Evolutionary conservation across 2,113 vertebrate genomes (phyloP).

Genomic region (Muscicapa adusta): DNA sequence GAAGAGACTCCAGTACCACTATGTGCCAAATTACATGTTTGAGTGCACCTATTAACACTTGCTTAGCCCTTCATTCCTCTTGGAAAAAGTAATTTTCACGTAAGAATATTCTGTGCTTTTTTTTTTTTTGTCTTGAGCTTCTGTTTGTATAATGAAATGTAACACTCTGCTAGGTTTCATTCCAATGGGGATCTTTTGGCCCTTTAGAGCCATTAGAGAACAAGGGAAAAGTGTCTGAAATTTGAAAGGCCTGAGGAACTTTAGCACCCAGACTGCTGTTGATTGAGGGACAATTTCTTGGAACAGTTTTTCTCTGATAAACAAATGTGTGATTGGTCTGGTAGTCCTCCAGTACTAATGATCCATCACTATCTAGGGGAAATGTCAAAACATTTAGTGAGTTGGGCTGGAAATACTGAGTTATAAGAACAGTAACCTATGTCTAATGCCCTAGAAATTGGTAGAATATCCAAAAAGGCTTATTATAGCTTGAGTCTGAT

Average conservation of each 20-base stretch:
- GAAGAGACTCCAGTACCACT: background rate
- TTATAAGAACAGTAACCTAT: background rate
- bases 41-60: background rate
- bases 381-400: background rate
- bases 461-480: background rate
- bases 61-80: background rate
- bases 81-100: background rate
- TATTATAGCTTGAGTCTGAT: background rate
- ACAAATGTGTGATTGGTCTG: background rate
- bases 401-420: background rate
- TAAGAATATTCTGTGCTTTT: background rate
- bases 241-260: background rate
- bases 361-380: background rate
- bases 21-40: background rate
- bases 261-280: background rate
- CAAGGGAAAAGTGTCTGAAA: background rate
- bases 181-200: background rate
- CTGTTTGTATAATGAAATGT: background rate
- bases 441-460: background rate
- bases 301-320: background rate
- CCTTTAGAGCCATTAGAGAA: background rate
- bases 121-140: background rate
- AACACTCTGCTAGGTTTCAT: background rate
- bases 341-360: background rate
- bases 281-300: background rate